Conservation (phyloP, 2,113 vertebrate species). For the Rhynchopsitta pachyrhyncha region DNA sequence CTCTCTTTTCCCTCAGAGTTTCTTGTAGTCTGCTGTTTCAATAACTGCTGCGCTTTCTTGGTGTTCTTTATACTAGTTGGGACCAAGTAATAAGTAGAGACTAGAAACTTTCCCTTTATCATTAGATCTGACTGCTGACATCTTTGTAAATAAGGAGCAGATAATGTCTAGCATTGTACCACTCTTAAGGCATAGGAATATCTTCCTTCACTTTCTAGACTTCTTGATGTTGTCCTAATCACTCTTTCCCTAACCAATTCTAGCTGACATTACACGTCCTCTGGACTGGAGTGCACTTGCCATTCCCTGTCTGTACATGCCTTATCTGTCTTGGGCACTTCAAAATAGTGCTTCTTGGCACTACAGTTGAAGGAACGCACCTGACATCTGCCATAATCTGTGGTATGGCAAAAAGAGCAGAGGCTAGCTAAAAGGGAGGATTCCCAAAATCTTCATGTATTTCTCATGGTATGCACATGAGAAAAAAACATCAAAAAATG, state of each 20-base stretch:
- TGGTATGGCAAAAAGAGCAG: background rate
- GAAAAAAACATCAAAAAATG: background rate
- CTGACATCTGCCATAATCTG: background rate
- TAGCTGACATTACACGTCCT: background rate
- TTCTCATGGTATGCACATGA: background rate
- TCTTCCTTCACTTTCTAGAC: background rate
- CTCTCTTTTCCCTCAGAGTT: background rate
- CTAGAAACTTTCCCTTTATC: background rate
- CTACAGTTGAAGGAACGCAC: background rate
- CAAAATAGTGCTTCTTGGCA: background rate
- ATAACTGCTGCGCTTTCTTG: background rate
- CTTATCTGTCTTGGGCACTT: background rate
- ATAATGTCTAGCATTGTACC: background rate
- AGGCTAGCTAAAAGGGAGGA: background rate
- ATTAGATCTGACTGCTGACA: background rate
- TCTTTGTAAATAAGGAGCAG: background rate
- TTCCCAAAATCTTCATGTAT: background rate
- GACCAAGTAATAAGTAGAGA: background rate
- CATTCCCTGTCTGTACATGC: background rate
- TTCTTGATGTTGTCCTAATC: background rate
- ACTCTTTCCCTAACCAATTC: background rate
- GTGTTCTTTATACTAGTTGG: background rate
- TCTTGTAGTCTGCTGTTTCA: background rate
- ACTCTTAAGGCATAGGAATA: background rate
- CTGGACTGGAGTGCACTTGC: background rate